A percentile compares a stretch with the other conserved stretches of the same genome.
phyloP scores from a whole-genome alignment of 2,113 vertebrate genomes.

The Macquaria australasica region DNA sequence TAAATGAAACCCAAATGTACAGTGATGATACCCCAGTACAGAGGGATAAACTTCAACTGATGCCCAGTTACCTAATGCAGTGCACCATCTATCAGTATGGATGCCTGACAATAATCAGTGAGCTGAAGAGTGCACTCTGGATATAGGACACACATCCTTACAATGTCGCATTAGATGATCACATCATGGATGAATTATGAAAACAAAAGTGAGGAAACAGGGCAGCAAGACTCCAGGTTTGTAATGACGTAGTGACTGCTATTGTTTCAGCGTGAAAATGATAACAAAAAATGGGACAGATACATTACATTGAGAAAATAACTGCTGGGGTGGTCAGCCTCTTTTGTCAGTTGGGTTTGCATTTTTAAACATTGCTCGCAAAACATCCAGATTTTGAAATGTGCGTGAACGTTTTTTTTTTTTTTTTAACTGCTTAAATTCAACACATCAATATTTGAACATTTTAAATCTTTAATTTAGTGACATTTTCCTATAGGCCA shows the following conservation, averaged over 20 bases:
- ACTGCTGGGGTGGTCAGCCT: constrained; percentile 33
- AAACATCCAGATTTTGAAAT: constrained; percentile 23
- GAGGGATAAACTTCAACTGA: constrained; percentile 31
- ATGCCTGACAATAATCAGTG: constrained; percentile 8
- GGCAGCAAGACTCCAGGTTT: constrained; percentile 39
- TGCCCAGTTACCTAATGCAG: constrained; percentile 34
- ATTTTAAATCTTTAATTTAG: constrained; percentile 8
- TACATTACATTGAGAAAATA: background rate
- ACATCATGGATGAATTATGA: constrained; percentile 14
- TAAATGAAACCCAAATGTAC: constrained; percentile 53
- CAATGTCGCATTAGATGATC: background rate
- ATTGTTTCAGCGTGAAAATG: constrained; percentile 26
- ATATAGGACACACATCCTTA: constrained; percentile 18
- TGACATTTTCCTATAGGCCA: constrained; percentile 9
- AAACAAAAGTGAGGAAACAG: constrained; percentile 27
- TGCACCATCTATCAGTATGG: constrained; percentile 21
- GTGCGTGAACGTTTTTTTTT: background rate
- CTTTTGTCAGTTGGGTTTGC: background rate
- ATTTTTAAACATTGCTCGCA: background rate
- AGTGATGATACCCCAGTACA: constrained; percentile 34
- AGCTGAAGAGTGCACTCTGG: constrained; percentile 25
- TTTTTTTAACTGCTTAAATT: constrained; percentile 9
- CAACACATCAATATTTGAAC: constrained; percentile 1
- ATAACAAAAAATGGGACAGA: constrained; percentile 2
- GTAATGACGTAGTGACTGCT: constrained; percentile 4